These are phyloP conservation scores for Drosophila insularis DNA, from an alignment of 1,140 invertebrate species.

Conservation along the genomic window DNA sequence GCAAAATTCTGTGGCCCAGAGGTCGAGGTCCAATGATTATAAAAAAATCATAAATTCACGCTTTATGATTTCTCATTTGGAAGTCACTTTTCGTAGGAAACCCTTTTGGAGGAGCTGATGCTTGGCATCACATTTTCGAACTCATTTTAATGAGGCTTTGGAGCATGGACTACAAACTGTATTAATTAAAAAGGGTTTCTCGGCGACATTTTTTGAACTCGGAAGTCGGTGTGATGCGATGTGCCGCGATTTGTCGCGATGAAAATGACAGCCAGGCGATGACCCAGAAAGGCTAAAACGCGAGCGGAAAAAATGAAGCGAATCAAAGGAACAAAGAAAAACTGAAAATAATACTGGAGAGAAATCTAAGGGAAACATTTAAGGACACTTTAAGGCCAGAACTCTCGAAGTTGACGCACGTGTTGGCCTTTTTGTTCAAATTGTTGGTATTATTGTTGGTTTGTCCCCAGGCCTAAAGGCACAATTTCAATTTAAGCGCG, in stretches of 20 bases:
- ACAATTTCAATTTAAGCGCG: slow-evolving; percentile 65
- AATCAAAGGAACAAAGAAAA: slow-evolving; percentile 14
- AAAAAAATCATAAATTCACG: slow-evolving; percentile 60
- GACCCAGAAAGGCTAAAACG: slow-evolving; percentile 47
- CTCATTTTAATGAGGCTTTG: slow-evolving; percentile 72
- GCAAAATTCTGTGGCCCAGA: neutral
- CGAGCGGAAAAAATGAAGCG: neutral
- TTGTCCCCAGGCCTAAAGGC: slow-evolving; percentile 52
- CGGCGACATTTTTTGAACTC: slow-evolving; percentile 39
- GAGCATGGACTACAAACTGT: slow-evolving; percentile 39
- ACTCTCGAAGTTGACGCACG: slow-evolving; percentile 50
- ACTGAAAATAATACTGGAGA: slow-evolving; percentile 10
- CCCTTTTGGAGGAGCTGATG: neutral
- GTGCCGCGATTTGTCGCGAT: slow-evolving; percentile 6
- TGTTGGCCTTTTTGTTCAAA: slow-evolving; percentile 47
- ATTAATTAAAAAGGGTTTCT: slow-evolving; percentile 78
- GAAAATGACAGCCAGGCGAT: slow-evolving; percentile 64
- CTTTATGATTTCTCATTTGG: slow-evolving; percentile 67
- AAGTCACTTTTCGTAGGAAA: slow-evolving; percentile 1
- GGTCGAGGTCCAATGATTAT: slow-evolving; percentile 2
- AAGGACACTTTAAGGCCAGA: slow-evolving; percentile 54
- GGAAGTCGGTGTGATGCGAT: slow-evolving; percentile 28
- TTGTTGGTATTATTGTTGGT: slow-evolving; percentile 24
- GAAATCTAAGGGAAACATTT: slow-evolving; percentile 41
- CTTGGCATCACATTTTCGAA: slow-evolving; percentile 43